Base-by-base conservation (phyloP, 53 echinoderm and acorn worm genomes). In the Crossaster papposus region DNA sequence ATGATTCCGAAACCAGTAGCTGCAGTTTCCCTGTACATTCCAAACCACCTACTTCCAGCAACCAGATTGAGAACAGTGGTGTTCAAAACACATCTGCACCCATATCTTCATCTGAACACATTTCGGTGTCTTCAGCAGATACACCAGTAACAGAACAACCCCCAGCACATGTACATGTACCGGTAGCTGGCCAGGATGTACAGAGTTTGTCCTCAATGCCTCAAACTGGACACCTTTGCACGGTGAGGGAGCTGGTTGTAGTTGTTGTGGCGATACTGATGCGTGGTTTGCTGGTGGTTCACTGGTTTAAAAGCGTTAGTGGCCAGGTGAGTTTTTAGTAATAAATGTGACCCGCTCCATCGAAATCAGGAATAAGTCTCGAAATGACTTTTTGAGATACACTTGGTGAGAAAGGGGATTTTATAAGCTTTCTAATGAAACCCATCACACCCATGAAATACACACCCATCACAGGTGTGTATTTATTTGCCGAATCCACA, bases 201-300 rank as follows among this genome's bases (percentile, higher is more conserved):
- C 36, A 55, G 2, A 20, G 14, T 4, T 12, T 36, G 18, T 30
- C 63, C 35, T 35, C 26, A 9, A 23, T 26, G 6, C 76, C 54
- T 28, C 17, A 54, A 72, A 51, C 87, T 87, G 74, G 51, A 15
- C 58, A 36, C 12, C 12, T 87, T 76, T 77, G 75, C 77, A 87
- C 76, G 58, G 51, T 10, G 87, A 87, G 87, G 77, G 87, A 87
- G 77, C 23, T 87, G 24, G 62, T 35, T 72, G 87, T 87, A 37
- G 87, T 28, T n/a, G 24, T 87, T 33, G 76, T 76, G 18, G 87
- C 87, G n/a, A 20, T 87, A 24, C 33, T 76, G 55, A 76, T 87
- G 87, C 87, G 87, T 58, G 20, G 58, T 11, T 34, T 62, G 64
- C 58, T 87, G 14, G 62, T 62, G 55, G 24, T 24, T 34, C 76